Evolutionary conservation across 2,113 vertebrate genomes (phyloP), one percentile per base, ranked within the genome.

Genomic region (Globicephala melas): DNA sequence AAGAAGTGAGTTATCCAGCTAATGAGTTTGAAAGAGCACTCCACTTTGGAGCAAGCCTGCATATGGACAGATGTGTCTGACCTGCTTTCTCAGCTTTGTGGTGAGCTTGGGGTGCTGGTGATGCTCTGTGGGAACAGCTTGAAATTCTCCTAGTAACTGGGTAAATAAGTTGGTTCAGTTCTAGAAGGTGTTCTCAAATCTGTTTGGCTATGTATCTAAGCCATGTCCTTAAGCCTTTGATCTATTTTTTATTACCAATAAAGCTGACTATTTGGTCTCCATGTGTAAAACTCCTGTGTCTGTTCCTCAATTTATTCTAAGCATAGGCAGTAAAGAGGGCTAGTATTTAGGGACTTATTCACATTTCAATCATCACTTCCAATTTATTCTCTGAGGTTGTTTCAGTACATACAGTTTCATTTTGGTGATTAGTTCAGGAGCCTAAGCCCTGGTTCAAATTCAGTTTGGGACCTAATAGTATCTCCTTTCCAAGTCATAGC

Each of bases 191-290:
- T 85, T 85, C 53, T 84, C 28, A 33, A 62, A 53, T 94, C 63
- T 53, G 9, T 47, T 93, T 94, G 68, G 41, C 53, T 88, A 8
- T 60, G 7, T 26, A n/a, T 71, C 73, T 88, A 94, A 94, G 36
- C 60, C 63, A 50, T 70, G 65, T 87, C 31, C 38, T 95, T 95
- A 83, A 33, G 76, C 36, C 9, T 91, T 94, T 84, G 25, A 55
- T 83, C 25, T 94, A 62, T 68, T 82, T 97, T 93, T 87, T 70
- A 67, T 65, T 55, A 95, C 3, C 26, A 96, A n/a, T 50, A 93
- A 96, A 95, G 44, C 81, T 88, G 36, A 65, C 25, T 70, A 81
- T 96, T 95, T 96, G 18, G 10, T 95, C 79, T 92, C 36, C n/a
- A 80, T 96, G 53, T 93, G 13, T 74, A 50, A 81, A 62, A 91